These are phyloP conservation scores for Heliconius ismenius DNA, from an alignment of 2,888 invertebrate species.

Conservation along the genomic window DNA sequence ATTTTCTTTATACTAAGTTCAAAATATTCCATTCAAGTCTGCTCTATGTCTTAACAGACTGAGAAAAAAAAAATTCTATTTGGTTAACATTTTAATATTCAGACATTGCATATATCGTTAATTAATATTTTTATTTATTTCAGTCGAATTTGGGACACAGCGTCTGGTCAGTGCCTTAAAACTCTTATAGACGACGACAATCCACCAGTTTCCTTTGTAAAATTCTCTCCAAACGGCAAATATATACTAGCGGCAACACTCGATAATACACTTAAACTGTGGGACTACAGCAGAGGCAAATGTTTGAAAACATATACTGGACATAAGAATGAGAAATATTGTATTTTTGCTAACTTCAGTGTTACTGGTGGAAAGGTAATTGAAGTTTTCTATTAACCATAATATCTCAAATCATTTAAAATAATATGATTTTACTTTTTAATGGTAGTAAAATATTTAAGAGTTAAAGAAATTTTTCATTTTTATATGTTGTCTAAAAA, in stretches of 20 bases:
- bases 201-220: conserved; percentile 99
- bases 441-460: too few species aligned
- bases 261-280: conserved; percentile 98
- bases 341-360: conserved; percentile 99
- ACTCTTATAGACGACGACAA: conserved; percentile 99
- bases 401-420: background rate
- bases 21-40: too few species aligned
- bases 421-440: too few species aligned
- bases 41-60: too few species aligned
- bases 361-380: conserved; percentile 98
- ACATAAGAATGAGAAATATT: conserved; percentile 99
- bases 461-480: too few species aligned
- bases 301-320: conserved; percentile 99
- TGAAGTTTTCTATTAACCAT: background rate
- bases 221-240: conserved; percentile 99
- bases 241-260: conserved; percentile 99
- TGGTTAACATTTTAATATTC: background rate
- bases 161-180: conserved; percentile 99
- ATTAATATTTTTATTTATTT: conserved; percentile 51
- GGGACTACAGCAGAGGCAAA: conserved; percentile 99
- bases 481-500: background rate
- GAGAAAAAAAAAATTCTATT: too few species aligned
- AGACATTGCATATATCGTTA: background rate
- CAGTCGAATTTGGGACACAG: conserved; percentile 99
- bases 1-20: too few species aligned